Conservation (phyloP, 2,888 invertebrate genomes). For the Epistrophella euchroma region DNA sequence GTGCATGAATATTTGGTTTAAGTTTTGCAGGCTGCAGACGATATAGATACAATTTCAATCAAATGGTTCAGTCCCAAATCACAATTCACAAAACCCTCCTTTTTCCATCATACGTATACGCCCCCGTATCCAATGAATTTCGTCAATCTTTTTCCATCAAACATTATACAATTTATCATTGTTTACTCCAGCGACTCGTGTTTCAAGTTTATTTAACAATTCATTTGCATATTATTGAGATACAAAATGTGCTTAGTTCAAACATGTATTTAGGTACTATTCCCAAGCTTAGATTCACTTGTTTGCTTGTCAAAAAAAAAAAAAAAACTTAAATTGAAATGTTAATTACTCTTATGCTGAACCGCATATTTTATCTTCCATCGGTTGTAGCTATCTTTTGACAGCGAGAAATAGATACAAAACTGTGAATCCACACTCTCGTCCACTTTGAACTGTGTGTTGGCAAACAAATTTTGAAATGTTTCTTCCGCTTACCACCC, state of each 20-base stretch:
- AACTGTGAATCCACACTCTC: conserved; percentile 49
- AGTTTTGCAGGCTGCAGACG: too few relatives aligned
- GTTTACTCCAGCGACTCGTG: conserved; percentile 67
- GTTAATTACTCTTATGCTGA: conserved; percentile 67
- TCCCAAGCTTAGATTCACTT: background rate
- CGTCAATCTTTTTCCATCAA: conserved; percentile 1
- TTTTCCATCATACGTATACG: conserved; percentile 17
- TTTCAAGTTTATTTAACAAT: conserved; percentile 46
- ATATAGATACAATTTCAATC: background rate
- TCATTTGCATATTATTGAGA: conserved; percentile 73
- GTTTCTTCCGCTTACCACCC: conserved; percentile 46
- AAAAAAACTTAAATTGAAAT: conserved; percentile 45
- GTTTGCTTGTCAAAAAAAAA: background rate
- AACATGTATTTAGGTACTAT: background rate
- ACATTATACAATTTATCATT: conserved; percentile 46
- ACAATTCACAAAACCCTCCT: background rate
- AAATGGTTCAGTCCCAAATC: background rate
- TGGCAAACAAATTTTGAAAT: conserved; percentile 73
- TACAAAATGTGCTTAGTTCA: conserved; percentile 47
- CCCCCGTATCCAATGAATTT: background rate
- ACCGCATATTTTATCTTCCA: conserved; percentile 61
- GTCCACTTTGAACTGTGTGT: conserved; percentile 70
- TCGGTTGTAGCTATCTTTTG: background rate
- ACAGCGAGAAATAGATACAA: conserved; percentile 61
- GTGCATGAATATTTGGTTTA: too few relatives aligned